Percentiles rank a stretch among this genome's conserved stretches.
phyloP scores from a whole-genome alignment of 2,113 vertebrate species.

The Paradisaea rubra region DNA sequence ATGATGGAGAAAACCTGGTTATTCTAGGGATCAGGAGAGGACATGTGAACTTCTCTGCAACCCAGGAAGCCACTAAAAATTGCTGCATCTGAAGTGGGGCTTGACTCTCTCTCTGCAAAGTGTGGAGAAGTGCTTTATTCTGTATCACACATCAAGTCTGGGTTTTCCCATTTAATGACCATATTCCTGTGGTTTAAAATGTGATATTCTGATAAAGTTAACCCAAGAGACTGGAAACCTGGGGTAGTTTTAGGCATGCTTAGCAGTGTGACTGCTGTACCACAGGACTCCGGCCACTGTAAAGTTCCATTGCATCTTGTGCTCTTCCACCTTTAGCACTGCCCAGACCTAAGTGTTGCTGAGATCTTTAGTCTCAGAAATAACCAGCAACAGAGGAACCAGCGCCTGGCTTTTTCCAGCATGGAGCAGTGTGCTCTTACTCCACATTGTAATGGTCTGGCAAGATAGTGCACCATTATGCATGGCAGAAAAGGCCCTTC shows the following conservation, averaged over 20 bases:
- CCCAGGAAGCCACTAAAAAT: background rate
- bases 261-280: background rate
- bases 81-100: background rate
- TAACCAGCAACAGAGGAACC: background rate
- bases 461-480: background rate
- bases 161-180: background rate
- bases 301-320: background rate
- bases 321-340: background rate
- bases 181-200: background rate
- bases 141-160: background rate
- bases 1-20: background rate
- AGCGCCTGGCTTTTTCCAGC: background rate
- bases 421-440: background rate
- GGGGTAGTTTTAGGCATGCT: background rate
- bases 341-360: background rate
- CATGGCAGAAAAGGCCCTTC: background rate
- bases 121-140: background rate
- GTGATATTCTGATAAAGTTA: background rate
- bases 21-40: background rate
- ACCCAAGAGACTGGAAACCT: background rate
- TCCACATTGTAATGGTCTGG: background rate
- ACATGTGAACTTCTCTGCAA: background rate
- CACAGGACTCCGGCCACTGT: background rate
- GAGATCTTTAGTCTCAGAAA: background rate
- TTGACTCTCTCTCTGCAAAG: background rate